Base-by-base conservation (phyloP, 2,113 vertebrate species). In the Scytalopus superciliaris region DNA sequence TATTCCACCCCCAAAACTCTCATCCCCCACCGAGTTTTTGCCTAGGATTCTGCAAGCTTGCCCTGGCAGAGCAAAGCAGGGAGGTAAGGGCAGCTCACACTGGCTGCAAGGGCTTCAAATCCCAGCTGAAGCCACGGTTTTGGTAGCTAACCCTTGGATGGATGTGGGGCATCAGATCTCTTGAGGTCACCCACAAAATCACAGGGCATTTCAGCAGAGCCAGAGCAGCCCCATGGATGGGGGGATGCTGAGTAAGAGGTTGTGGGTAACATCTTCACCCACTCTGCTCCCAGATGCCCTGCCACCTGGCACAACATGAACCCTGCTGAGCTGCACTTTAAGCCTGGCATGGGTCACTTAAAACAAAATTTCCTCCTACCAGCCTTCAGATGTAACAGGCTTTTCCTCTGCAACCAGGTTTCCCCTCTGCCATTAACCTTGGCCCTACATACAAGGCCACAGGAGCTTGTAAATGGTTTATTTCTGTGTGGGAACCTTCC, bases 401-500 rank as follows among this genome's bases (percentile, higher is more conserved):
- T 89, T 89, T 52, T 84, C 64, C 89, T 83, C 64, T 66, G 30
- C 68, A 42, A 59, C 50, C 77, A 74, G 68, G 45, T 66, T 91
- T 70, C 57, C 24, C 55, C 84, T 55, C 52, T 3, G 10, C 42
- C 23, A 2, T 81, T 92, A 91, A 86, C 91, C 73, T 55, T 87
- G 87, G 50, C 80, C 84, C 35, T 78, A 59, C 0, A 4, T 24
- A 70, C 0, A 1, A 89, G 84, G 73, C 80, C 84, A 70, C 8
- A 4, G 80, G 84, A 95, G 64, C 84, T 93, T 87, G 84, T 91
- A 91, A 91, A 93, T 1, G 55, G 87, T 91, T 94, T 93, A 88
- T 92, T 95, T 91, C 64, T 70, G 39, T 42, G 73, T 27, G 19
- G 87, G 87, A 91, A 82, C 78, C 62, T 95, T 91, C 82, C 96